Percentiles rank a stretch among this genome's conserved stretches.
Evolutionary conservation across 2,888 invertebrate species (phyloP).

Genomic region (Heliconius ethilla): DNA sequence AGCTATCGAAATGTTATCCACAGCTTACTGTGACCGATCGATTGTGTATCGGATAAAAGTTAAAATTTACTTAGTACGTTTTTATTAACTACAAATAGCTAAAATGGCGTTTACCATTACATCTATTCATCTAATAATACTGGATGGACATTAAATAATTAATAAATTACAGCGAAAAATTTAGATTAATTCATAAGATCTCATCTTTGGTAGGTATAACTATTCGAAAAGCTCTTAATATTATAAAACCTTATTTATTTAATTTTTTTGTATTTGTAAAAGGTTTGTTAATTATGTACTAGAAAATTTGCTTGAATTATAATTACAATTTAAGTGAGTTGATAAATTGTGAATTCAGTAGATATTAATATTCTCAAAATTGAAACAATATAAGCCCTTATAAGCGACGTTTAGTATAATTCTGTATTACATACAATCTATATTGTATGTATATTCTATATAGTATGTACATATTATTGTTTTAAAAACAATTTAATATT

Average conservation of each 20-base stretch:
- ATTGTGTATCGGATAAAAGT: constrained; percentile 28
- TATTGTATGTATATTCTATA: not conserved
- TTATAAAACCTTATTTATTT: constrained; percentile 68
- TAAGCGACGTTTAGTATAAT: constrained; percentile 27
- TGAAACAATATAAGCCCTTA: constrained; percentile 39
- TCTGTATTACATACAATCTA: not conserved
- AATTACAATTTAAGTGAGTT: constrained; percentile 61
- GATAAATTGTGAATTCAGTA: constrained; percentile 42
- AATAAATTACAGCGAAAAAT: constrained; percentile 77
- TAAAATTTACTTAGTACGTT: constrained; percentile 46
- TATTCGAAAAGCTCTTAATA: constrained; percentile 78
- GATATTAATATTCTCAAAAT: constrained; percentile 27
- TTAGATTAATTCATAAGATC: constrained; percentile 78
- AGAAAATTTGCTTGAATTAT: constrained; percentile 57
- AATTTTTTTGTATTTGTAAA: constrained; percentile 62
- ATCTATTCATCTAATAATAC: constrained; percentile 80
- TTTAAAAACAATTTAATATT: not conserved
- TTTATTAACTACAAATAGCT: constrained; percentile 70
- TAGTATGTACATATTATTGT: too few relatives aligned
- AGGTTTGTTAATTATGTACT: constrained; percentile 68
- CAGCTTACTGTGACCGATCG: constrained; percentile 25
- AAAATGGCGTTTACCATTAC: constrained; percentile 67
- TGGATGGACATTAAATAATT: constrained; percentile 78
- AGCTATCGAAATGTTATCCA: constrained; percentile 10
- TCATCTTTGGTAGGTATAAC: constrained; percentile 75